These are phyloP conservation scores for Morone chrysops DNA, from an alignment of 2,113 vertebrate species.

Conservation along the genomic window DNA sequence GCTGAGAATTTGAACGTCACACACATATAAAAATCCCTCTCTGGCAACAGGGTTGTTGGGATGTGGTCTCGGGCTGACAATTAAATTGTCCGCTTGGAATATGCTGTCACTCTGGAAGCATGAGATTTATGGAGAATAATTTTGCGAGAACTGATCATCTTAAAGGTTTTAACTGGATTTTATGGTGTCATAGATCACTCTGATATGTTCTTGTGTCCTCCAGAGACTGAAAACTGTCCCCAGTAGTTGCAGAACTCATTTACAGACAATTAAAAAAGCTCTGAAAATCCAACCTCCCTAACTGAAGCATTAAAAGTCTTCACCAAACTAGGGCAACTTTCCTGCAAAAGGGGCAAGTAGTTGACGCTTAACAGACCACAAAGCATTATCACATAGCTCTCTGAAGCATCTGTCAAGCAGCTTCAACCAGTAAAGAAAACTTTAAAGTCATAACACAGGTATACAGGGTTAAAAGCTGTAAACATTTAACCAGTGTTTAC, in stretches of 20 bases:
- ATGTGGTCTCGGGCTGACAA: constrained; percentile 79
- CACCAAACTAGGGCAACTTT: constrained; percentile 9
- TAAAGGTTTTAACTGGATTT: constrained; percentile 72
- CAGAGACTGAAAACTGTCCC: constrained; percentile 56
- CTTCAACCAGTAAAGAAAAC: constrained; percentile 34
- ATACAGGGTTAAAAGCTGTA: constrained; percentile 55
- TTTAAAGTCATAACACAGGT: constrained; percentile 32
- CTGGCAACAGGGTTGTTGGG: constrained; percentile 75
- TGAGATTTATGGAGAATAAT: constrained; percentile 73
- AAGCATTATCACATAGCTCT: constrained; percentile 9
- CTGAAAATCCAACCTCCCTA: constrained; percentile 41
- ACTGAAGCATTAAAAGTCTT: neutral
- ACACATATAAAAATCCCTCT: constrained; percentile 65
- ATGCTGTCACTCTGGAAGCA: constrained; percentile 72
- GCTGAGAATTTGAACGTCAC: constrained; percentile 72
- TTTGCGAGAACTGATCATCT: constrained; percentile 71
- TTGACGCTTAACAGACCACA: constrained; percentile 17
- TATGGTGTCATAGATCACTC: constrained; percentile 74
- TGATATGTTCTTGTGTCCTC: constrained; percentile 48
- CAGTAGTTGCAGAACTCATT: constrained; percentile 76
- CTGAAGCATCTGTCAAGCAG: constrained; percentile 15
- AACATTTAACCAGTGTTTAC: constrained; percentile 71
- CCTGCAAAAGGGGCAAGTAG: constrained; percentile 5
- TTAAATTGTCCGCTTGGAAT: constrained; percentile 76
- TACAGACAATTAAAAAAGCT: constrained; percentile 69